phyloP scores from a whole-genome alignment of 2,113 vertebrate genomes.

The Parotia lawesii region DNA sequence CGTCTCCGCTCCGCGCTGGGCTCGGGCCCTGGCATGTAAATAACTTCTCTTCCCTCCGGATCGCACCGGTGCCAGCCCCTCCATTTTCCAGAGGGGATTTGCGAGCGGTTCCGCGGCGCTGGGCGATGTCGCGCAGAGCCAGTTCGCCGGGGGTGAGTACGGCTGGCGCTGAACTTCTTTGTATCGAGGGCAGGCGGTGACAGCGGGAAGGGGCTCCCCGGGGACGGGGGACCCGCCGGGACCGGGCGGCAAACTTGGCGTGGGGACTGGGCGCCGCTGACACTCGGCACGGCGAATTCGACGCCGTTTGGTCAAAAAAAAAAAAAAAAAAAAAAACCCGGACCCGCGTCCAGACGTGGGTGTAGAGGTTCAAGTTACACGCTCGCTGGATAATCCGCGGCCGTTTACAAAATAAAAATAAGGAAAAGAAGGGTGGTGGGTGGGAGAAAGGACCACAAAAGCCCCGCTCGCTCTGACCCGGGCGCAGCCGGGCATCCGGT shows the following conservation, averaged over 20 bases:
- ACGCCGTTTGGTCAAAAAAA: neutral
- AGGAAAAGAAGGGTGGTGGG: neutral
- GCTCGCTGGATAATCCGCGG: neutral
- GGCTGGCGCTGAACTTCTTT: conserved; percentile 44
- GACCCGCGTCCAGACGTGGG: neutral
- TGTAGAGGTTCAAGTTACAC: neutral
- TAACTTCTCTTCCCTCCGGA: conserved; percentile 43
- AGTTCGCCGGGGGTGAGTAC: conserved; percentile 55
- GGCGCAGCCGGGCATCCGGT: neutral
- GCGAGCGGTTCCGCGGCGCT: conserved; percentile 29
- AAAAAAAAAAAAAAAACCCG: neutral
- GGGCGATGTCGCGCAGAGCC: conserved; percentile 25
- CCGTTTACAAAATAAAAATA: neutral
- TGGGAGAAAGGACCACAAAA: neutral
- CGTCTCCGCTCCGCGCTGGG: neutral
- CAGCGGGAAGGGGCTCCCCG: conserved; percentile 9
- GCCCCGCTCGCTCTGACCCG: neutral
- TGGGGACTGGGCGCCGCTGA: neutral
- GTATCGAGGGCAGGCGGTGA: conserved; percentile 35
- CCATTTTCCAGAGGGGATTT: conserved; percentile 22
- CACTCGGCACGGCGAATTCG: neutral
- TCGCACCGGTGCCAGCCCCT: conserved; percentile 19
- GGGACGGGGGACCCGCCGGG: neutral
- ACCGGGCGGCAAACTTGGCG: conserved; percentile 18
- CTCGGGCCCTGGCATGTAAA: conserved; percentile 30